These are phyloP conservation scores for Lamproptera curius DNA, from an alignment of 2,888 invertebrate genomes.

Conservation along the genomic window DNA sequence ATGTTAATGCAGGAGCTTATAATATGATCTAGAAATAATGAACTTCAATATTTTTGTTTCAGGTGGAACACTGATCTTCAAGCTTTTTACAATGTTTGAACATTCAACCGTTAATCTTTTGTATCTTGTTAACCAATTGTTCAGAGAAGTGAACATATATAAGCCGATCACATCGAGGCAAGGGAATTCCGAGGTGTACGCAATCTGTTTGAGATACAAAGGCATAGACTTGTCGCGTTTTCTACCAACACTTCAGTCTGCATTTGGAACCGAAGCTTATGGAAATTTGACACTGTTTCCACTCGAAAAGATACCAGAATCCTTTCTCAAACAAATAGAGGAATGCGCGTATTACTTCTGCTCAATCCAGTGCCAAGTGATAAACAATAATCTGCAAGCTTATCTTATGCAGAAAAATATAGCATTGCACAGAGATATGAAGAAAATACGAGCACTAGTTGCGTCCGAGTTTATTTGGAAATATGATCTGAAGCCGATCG, in stretches of 20 bases:
- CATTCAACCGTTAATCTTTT: conserved; percentile 87
- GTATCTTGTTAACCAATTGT: conserved; percentile 87
- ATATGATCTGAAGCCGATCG: conserved; percentile 77
- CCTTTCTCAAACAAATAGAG: conserved; percentile 82
- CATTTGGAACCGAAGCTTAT: conserved; percentile 62
- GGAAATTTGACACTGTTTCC: conserved; percentile 76
- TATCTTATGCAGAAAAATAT: conserved; percentile 74
- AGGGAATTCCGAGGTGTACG: conserved; percentile 96
- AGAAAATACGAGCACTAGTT: conserved; percentile 67
- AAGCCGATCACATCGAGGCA: conserved; percentile 96
- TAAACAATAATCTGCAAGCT: conserved; percentile 81
- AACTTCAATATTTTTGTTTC: conserved; percentile 39
- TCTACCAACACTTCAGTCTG: conserved; percentile 57
- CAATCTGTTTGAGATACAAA: conserved; percentile 83
- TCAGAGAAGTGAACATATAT: conserved; percentile 84
- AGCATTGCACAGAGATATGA: conserved; percentile 55
- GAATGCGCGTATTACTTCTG: conserved; percentile 82
- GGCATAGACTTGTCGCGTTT: conserved; percentile 64
- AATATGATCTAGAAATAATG: too few relatives aligned
- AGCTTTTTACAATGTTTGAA: conserved; percentile 95
- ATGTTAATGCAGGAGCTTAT: too few relatives aligned
- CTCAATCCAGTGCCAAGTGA: conserved; percentile 81
- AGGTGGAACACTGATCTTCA: conserved; percentile 90
- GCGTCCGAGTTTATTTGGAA: conserved; percentile 78
- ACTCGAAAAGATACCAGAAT: conserved; percentile 74